These are phyloP conservation scores for Manis javanica DNA, from an alignment of 2,797 vertebrate species.

Conservation along the genomic window DNA sequence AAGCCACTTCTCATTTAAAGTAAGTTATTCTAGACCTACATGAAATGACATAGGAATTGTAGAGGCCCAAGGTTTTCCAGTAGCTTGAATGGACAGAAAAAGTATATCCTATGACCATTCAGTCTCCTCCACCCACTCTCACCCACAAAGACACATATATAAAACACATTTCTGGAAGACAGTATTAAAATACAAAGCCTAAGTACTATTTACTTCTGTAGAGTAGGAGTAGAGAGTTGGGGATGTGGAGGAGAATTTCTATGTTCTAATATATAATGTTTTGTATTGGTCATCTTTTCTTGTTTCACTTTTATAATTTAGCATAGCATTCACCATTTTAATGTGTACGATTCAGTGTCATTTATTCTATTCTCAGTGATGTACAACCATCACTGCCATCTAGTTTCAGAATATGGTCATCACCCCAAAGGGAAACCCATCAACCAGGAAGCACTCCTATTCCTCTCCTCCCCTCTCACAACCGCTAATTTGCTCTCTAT, in stretches of 20 bases:
- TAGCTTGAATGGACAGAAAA: background rate
- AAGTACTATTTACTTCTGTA: constrained; percentile 1
- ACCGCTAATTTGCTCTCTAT: background rate
- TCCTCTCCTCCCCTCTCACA: background rate
- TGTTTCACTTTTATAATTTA: background rate
- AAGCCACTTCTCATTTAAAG: constrained; percentile 36
- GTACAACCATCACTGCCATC: background rate
- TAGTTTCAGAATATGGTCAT: background rate
- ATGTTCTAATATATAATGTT: background rate
- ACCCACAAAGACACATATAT: background rate
- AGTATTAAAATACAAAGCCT: background rate
- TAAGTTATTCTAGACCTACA: background rate
- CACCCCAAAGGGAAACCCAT: background rate
- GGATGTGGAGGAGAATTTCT: background rate
- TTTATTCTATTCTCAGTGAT: background rate
- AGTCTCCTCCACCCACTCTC: too few species aligned
- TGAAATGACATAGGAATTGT: background rate
- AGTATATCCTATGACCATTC: background rate
- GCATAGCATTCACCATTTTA: background rate
- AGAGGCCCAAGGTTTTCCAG: background rate
- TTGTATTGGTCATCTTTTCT: background rate
- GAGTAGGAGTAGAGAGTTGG: background rate
- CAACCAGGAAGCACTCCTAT: background rate
- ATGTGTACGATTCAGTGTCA: background rate
- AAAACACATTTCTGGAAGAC: background rate